These are phyloP conservation scores for Ectobius pallidus DNA, from an alignment of 2,888 invertebrate genomes.

Conservation along the genomic window DNA sequence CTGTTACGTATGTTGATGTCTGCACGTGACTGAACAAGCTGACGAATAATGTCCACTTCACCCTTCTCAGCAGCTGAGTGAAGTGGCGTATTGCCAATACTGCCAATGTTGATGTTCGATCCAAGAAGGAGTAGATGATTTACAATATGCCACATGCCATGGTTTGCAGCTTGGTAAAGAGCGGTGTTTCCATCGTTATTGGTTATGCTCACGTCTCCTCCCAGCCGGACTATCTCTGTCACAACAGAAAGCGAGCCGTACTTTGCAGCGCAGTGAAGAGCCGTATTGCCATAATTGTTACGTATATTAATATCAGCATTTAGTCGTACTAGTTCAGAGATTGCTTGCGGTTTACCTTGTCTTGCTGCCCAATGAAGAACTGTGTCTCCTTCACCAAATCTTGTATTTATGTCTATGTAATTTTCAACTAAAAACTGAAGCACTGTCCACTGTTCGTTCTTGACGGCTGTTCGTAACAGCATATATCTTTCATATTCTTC, in stretches of 20 bases:
- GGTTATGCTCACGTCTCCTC: background rate
- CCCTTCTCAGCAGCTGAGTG: background rate
- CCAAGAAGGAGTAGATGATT: background rate
- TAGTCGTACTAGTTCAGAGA: background rate
- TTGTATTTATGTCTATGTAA: background rate
- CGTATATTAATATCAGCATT: constrained; percentile 1
- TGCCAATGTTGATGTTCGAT: background rate
- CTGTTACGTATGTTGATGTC: background rate
- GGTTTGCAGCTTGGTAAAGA: background rate
- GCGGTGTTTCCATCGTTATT: background rate
- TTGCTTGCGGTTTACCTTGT: background rate
- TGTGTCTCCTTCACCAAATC: background rate
- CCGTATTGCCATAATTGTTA: background rate
- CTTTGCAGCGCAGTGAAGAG: background rate
- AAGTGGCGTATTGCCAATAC: background rate
- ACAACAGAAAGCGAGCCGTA: background rate
- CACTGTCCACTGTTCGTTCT: background rate
- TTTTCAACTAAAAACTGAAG: background rate
- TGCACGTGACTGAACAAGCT: background rate
- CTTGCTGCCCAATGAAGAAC: background rate
- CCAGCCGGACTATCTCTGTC: background rate
- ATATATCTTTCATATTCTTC: background rate
- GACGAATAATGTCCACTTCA: background rate
- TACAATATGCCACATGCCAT: background rate
- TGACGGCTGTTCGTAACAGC: background rate